Base-by-base conservation (phyloP, 2,113 vertebrate species). In the Etheostoma spectabile region DNA sequence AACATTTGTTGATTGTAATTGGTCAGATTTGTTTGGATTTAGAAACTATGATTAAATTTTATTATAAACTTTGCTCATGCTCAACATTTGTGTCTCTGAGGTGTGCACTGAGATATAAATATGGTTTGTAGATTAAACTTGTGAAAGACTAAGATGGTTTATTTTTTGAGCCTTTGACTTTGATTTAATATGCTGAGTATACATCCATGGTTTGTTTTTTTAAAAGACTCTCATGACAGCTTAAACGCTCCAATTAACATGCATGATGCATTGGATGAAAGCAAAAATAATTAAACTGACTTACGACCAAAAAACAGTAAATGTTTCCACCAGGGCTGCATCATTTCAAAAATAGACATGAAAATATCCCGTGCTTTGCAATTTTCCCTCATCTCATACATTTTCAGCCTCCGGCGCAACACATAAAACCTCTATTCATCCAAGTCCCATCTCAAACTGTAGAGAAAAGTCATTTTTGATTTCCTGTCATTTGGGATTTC, bases 401-500 rank as follows among this genome's bases (percentile, higher is more conserved):
- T 85, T 69, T 85, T 74, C 48, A 71, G 83, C 66, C 74, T 67
- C 67, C 51, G 60, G 79, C 76, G 85, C 51, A 27, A 88, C 78
- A 88, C 66, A 86, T 88, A 92, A 90, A 84, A 89, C 76, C 56
- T 89, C 82, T 46, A 92, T 95, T 94, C 89, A 92, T 92, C 66
- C 51, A 8, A 15, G 51, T 81, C 80, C 30, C 74, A 56, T 78
- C 64, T 67, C 65, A 64, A 82, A 92, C 86, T 84, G 84, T 85
- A 90, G 74, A 74, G 69, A 87, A 82, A 86, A 81, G 59, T 13
- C 66, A 77, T 92, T 92, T 90, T 89, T 93, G 86, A 92, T 93
- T 93, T 93, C 72, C 82, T 87, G 84, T 87, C 85, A 81, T 94
- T 92, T 92, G 88, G 87, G 84, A 87, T 92, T 94, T 93, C 93